Evolutionary conservation across 1,140 invertebrate genomes (phyloP).

Genomic region (Oppia nitens): DNA sequence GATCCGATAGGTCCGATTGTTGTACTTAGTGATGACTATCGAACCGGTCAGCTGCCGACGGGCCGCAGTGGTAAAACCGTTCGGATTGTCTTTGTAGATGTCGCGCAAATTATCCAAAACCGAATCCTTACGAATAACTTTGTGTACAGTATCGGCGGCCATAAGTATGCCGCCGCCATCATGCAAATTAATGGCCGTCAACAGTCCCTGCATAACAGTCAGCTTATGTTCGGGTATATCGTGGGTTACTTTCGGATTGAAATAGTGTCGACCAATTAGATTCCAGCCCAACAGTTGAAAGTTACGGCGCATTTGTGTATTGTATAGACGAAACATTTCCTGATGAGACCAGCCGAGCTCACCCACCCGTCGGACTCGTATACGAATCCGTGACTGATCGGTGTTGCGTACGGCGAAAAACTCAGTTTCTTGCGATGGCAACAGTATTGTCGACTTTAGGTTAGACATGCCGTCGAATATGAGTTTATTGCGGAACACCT

Average conservation of each 20-base stretch:
- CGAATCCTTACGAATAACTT: slow-evolving; percentile 42
- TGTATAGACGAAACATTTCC: slow-evolving; percentile 13
- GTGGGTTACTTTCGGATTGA: background rate
- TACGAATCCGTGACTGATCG: background rate
- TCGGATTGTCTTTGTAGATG: background rate
- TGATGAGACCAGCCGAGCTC: background rate
- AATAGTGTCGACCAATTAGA: slow-evolving; percentile 1
- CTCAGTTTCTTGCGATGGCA: background rate
- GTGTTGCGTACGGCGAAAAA: too few species aligned
- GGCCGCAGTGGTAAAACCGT: slow-evolving; percentile 2
- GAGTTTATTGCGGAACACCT: too few species aligned
- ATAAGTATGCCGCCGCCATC: slow-evolving; percentile 51
- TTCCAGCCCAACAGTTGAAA: background rate
- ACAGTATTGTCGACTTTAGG: slow-evolving; percentile 15
- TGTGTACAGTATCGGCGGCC: slow-evolving; percentile 54
- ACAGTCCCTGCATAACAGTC: slow-evolving; percentile 29
- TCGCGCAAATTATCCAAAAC: slow-evolving; percentile 17
- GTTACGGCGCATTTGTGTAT: slow-evolving; percentile 11
- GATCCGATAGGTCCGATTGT: slow-evolving; percentile 34
- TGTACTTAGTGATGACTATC: slow-evolving; percentile 32
- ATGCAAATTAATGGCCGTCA: slow-evolving; percentile 58
- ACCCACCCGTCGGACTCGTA: background rate
- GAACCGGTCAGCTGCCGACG: slow-evolving; percentile 19
- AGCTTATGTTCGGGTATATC: slow-evolving; percentile 6
- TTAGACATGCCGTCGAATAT: too few species aligned